These are phyloP conservation scores for Lerista edwardsae DNA, from an alignment of 2,797 vertebrate species.

Conservation along the genomic window DNA sequence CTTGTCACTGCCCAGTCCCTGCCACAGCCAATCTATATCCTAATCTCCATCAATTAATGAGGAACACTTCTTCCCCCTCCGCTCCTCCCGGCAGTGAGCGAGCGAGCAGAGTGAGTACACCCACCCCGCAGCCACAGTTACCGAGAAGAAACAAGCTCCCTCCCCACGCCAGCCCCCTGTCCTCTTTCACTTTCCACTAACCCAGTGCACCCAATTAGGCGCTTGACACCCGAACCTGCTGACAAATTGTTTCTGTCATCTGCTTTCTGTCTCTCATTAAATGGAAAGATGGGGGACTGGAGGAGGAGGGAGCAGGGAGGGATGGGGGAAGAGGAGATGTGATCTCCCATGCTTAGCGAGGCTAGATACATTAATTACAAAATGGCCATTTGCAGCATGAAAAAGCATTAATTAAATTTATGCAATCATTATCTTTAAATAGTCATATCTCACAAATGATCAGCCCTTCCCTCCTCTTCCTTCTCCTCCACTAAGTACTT, in stretches of 20 bases:
- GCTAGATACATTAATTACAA: conserved; percentile 88
- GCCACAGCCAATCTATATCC: conserved; percentile 90
- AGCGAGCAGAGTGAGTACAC: too few species aligned
- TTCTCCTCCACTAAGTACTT: conserved; percentile 59
- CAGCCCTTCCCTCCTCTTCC: conserved; percentile 72
- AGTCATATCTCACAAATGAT: conserved; percentile 88
- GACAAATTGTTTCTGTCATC: conserved; percentile 94
- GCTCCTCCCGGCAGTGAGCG: background rate
- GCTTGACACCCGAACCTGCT: conserved; percentile 86
- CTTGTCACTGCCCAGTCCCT: conserved; percentile 91
- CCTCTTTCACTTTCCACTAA: conserved; percentile 85
- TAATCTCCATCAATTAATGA: conserved; percentile 88
- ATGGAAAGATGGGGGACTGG: conserved; percentile 57
- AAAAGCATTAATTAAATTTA: conserved; percentile 99
- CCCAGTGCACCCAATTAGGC: conserved; percentile 89
- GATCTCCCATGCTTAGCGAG: conserved; percentile 84
- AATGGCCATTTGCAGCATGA: conserved; percentile 91
- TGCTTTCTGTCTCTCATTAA: conserved; percentile 93
- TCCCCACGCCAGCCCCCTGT: conserved; percentile 37
- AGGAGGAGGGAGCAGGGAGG: conserved; percentile 32
- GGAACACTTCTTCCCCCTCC: conserved; percentile 46
- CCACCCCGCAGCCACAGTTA: conserved; percentile 39
- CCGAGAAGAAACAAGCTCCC: conserved; percentile 23
- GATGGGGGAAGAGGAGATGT: conserved; percentile 68
- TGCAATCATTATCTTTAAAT: conserved; percentile 99